phyloP scores from a whole-genome alignment of 2,888 invertebrate genomes.

The Abscondita cerata region DNA sequence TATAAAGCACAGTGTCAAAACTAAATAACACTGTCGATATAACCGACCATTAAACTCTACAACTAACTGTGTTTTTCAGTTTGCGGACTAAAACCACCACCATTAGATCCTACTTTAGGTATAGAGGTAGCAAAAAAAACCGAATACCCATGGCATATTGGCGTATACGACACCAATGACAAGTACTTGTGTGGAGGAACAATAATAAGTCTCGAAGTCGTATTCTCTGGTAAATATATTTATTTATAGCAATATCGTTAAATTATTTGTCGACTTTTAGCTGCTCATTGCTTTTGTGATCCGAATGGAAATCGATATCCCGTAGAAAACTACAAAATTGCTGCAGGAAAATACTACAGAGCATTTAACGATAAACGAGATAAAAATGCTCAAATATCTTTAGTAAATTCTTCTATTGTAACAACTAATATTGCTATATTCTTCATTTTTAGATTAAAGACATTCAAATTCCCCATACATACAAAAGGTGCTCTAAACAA shows the following conservation, averaged over 20 bases:
- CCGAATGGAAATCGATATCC: conserved; percentile 23
- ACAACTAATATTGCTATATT: conserved; percentile 1
- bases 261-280: conserved; percentile 32
- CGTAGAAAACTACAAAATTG: conserved; percentile 39
- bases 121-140: not conserved
- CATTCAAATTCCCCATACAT: conserved; percentile 38
- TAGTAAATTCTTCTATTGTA: conserved; percentile 3
- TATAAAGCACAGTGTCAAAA: no score
- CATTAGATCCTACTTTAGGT: conserved; percentile 27
- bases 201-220: conserved; percentile 43
- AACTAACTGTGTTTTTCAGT: no score
- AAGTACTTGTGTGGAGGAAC: conserved; percentile 49
- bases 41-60: no score
- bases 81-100: conserved; percentile 50
- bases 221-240: conserved; percentile 49
- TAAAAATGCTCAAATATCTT: conserved; percentile 16
- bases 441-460: conserved; percentile 37
- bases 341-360: conserved; percentile 50
- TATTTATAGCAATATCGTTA: not conserved
- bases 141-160: conserved; percentile 49
- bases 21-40: no score
- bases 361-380: conserved; percentile 44
- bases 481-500: conserved; percentile 43
- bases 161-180: conserved; percentile 40
- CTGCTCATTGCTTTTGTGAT: conserved; percentile 51